Evolutionary conservation across 1,140 invertebrate genomes (phyloP), one percentile per base, ranked within the genome.

Genomic region (Mycetomoellerius zeteki): DNA sequence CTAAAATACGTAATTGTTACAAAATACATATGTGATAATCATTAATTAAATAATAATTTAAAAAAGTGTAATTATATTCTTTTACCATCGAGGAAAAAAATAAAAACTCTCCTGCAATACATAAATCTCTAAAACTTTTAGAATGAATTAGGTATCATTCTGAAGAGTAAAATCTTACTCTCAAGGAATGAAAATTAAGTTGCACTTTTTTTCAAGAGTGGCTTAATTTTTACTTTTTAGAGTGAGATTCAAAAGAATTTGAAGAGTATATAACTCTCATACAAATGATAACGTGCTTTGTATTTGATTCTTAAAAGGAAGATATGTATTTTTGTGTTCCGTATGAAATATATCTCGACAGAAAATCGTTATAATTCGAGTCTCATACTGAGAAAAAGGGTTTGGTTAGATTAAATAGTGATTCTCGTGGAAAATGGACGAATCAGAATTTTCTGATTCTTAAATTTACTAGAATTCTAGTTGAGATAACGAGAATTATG

Each of bases 351-450:
- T 58, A 60, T 33, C 12, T 73, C 14, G n/a, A 19, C 37, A 30
- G 8, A 33, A 33, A 73, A 58, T 47, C 37, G 12, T 24, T n/a
- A 33, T 47, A 73, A 73, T 82, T 73, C 27, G 52, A 58, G 24
- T 82, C 3, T 82, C 33, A 37, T 1, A 37, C 0, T 43, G 7
- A 43, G 8, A 43, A 43, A 43, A 43, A 43, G 10, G 8, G 8
- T 43, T 1, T 43, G 37, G 2, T 43, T 10, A 8, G 10, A 12
- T 43, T 43, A 10, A 43, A 43, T 12, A 43, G 8, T 43, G 8
- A 43, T 12, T 43, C 2, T 10, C 1, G 2, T 3, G 2, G 37
- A 43, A 43, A 43, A 43, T 12, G 8, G 8, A 43, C 37, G 7
- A 43, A 37, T 37, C 37, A 43, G 37, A 43, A 43, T 43, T 43